Conservation (phyloP, 2,797 vertebrate species). For the Parauchenoglanis ngamensis region DNA sequence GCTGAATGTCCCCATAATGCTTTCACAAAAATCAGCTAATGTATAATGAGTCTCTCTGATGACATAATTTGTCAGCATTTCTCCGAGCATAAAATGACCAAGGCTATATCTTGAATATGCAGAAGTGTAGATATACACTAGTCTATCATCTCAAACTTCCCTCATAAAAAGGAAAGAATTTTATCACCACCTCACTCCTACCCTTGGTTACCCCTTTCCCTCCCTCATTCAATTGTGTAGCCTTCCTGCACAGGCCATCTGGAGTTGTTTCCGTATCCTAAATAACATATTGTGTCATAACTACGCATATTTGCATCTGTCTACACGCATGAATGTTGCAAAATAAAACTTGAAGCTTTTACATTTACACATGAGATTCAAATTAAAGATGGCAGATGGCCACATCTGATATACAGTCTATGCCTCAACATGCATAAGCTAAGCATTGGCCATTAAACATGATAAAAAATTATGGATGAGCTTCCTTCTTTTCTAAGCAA, state of each 20-base stretch:
- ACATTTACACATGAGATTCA: background rate
- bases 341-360: background rate
- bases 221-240: constrained; percentile 64
- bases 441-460: background rate
- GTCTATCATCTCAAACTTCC: constrained; percentile 4
- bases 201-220: constrained; percentile 39
- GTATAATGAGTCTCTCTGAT: background rate
- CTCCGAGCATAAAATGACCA: background rate
- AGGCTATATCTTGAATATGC: background rate
- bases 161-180: background rate
- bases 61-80: constrained; percentile 8
- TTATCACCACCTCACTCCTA: constrained; percentile 56
- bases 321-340: background rate
- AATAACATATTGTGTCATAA: constrained; percentile 59
- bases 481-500: background rate
- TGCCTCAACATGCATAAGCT: background rate
- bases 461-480: background rate
- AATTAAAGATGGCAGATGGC: background rate
- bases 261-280: constrained; percentile 59
- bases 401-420: background rate
- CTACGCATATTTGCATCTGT: background rate
- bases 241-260: constrained; percentile 70
- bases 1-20: background rate
- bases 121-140: constrained; percentile 18
- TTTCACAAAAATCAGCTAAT: background rate